Percentiles rank a stretch among this genome's conserved stretches.
phyloP scores from a whole-genome alignment of 1,140 invertebrate species.

The Drosophila lacertosa region DNA sequence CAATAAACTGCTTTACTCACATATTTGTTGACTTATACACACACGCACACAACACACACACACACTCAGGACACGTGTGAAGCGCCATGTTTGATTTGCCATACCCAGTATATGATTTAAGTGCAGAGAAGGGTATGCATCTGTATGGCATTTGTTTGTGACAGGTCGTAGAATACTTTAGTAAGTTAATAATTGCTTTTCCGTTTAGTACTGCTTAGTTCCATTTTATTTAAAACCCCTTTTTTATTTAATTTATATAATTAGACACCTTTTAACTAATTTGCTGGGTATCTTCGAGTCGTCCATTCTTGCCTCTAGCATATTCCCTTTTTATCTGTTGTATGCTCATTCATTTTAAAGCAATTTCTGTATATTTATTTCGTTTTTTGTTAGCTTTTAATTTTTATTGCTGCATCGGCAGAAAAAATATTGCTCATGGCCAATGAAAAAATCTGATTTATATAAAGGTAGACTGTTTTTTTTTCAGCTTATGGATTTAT shows the following conservation, averaged over 20 bases:
- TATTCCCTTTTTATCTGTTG: background rate
- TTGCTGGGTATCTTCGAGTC: background rate
- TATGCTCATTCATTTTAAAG: background rate
- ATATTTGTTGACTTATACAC: background rate
- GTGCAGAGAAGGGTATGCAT: background rate
- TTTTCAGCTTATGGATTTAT: conserved; percentile 11
- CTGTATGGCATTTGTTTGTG: too few relatives aligned
- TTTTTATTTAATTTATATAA: conserved; percentile 22
- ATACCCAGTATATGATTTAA: background rate
- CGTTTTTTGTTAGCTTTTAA: conserved; percentile 19
- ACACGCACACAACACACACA: background rate
- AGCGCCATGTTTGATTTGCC: conserved; percentile 13
- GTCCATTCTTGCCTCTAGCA: background rate
- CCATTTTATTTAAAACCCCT: too few relatives aligned
- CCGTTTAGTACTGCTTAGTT: too few relatives aligned
- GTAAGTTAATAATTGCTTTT: too few relatives aligned
- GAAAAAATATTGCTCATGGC: conserved; percentile 49
- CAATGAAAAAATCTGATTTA: conserved; percentile 30
- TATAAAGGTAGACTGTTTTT: conserved; percentile 37
- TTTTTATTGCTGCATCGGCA: conserved; percentile 63
- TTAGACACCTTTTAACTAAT: background rate
- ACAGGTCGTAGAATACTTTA: too few relatives aligned
- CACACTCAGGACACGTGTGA: conserved; percentile 37
- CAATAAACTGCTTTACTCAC: conserved; percentile 50
- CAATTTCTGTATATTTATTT: conserved; percentile 24